A percentile compares a stretch with the other conserved stretches of the same genome.
Evolutionary conservation across 2,888 invertebrate species (phyloP).

Genomic region (Dryobotodes eremita): DNA sequence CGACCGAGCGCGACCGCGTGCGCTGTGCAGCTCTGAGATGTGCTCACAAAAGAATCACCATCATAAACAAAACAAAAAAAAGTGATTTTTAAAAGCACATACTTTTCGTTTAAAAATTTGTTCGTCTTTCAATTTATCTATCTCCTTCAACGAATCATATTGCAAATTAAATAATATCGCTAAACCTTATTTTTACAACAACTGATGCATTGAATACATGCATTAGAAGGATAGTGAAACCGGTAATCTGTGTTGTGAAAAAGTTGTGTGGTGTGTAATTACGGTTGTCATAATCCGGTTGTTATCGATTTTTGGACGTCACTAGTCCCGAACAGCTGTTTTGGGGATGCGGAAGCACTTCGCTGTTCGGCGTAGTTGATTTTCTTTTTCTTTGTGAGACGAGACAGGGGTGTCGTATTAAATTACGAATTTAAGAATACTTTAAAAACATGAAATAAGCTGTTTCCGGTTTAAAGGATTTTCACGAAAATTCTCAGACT

Average conservation of each 20-base stretch:
- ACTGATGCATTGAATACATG: constrained; percentile 70
- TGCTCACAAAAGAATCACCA: constrained; percentile 73
- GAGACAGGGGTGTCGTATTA: constrained; percentile 41
- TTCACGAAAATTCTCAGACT: neutral
- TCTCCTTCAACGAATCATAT: constrained; percentile 31
- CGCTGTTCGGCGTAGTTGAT: constrained; percentile 57
- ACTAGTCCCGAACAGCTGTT: constrained; percentile 87
- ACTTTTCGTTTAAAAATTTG: constrained; percentile 61
- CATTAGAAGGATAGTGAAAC: constrained; percentile 77
- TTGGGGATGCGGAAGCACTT: constrained; percentile 79
- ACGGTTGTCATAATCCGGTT: constrained; percentile 77
- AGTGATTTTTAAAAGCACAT: constrained; percentile 66
- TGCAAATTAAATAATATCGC: constrained; percentile 48
- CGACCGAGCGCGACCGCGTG: constrained; percentile 85
- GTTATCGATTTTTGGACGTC: constrained; percentile 86
- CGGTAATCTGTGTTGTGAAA: constrained; percentile 81
- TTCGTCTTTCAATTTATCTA: constrained; percentile 39
- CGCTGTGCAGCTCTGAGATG: constrained; percentile 73
- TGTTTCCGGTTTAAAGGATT: constrained; percentile 15
- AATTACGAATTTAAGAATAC: constrained; percentile 32
- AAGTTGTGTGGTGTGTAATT: constrained; percentile 78
- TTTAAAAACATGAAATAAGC: constrained; percentile 29
- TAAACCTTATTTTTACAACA: constrained; percentile 64
- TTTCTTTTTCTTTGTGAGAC: constrained; percentile 45
- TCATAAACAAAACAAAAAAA: constrained; percentile 78